Percentiles rank a stretch among this genome's conserved stretches.
These are phyloP conservation scores for Fabriciana adippe DNA, from an alignment of 2,888 invertebrate genomes.

Conservation along the genomic window DNA sequence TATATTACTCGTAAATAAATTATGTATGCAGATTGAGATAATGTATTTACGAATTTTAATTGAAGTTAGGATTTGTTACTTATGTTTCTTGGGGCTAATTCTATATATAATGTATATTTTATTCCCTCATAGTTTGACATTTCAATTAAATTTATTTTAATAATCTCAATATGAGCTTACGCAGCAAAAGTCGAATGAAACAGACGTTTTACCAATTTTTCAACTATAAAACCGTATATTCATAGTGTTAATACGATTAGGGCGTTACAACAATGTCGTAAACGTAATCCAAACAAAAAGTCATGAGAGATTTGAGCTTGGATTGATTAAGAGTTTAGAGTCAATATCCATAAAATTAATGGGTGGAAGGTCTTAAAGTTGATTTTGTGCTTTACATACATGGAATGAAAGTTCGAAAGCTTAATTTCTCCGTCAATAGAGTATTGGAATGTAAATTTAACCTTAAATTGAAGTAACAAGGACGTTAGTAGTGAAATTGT, in stretches of 20 bases:
- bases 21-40: too few species aligned
- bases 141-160: neutral
- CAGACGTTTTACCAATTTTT: neutral
- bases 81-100: too few species aligned
- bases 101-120: too few species aligned
- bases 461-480: neutral
- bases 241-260: slow-evolving; percentile 38
- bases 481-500: neutral
- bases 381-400: slow-evolving; percentile 18
- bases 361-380: neutral
- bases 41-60: too few species aligned
- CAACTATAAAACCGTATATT: slow-evolving; percentile 27
- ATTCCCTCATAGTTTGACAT: too few species aligned
- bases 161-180: neutral
- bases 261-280: slow-evolving; percentile 41
- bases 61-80: too few species aligned
- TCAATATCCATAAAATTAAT: slow-evolving; percentile 48
- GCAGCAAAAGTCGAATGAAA: neutral
- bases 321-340: slow-evolving; percentile 66
- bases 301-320: slow-evolving; percentile 64
- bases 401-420: slow-evolving; percentile 8
- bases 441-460: neutral
- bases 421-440: neutral
- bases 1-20: too few species aligned
- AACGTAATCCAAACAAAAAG: slow-evolving; percentile 56